Evolutionary conservation across 1,140 invertebrate species (phyloP).

Genomic region (Brachionus koreanus): DNA sequence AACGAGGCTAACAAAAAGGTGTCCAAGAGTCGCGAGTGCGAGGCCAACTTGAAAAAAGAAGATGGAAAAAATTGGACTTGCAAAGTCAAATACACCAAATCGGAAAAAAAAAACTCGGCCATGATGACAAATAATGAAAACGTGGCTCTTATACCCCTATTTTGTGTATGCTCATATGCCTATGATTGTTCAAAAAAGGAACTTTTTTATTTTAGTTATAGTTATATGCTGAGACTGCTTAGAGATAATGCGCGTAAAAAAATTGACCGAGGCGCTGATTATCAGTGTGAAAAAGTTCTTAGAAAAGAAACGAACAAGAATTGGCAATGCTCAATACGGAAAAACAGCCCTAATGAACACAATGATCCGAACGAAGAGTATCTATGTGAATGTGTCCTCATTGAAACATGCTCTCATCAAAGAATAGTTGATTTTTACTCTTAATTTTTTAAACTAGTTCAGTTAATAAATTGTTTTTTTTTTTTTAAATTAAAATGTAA

Average conservation of each 20-base stretch:
- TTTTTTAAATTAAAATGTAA: background rate
- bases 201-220: slow-evolving; percentile 3
- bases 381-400: background rate
- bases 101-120: background rate
- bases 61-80: slow-evolving; percentile 9
- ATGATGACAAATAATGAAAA: background rate
- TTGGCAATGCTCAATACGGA: background rate
- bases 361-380: slow-evolving; percentile 13
- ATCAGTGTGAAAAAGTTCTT: slow-evolving; percentile 18
- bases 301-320: background rate
- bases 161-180: slow-evolving; percentile 20
- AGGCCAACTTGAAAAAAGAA: background rate
- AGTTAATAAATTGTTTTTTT: background rate
- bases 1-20: background rate
- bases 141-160: background rate
- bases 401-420: background rate
- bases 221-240: background rate
- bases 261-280: slow-evolving; percentile 19
- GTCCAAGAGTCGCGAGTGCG: background rate
- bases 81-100: background rate
- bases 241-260: background rate
- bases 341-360: background rate
- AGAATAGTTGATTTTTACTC: slow-evolving; percentile 26
- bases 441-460: background rate
- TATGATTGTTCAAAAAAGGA: background rate